These are phyloP conservation scores for Neolamprologus modestus DNA, from an alignment of 2,113 vertebrate genomes.

Conservation along the genomic window DNA sequence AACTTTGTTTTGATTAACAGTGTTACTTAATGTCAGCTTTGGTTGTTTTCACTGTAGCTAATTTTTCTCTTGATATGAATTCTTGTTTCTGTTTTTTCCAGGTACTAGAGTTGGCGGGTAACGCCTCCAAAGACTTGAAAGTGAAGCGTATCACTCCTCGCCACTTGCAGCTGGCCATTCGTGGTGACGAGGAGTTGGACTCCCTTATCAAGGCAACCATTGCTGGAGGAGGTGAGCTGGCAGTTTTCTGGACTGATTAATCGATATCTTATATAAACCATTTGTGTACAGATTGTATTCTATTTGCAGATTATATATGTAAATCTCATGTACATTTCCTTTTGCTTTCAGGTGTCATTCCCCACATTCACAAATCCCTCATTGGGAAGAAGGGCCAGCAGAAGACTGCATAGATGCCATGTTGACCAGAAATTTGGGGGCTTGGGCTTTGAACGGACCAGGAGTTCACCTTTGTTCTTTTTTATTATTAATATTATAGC, in stretches of 20 bases:
- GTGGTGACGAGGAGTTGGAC: slow-evolving; percentile 95
- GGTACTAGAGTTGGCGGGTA: slow-evolving; percentile 97
- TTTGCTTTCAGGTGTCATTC: slow-evolving; percentile 84
- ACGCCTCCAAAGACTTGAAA: slow-evolving; percentile 96
- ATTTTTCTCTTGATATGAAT: fast-evolving
- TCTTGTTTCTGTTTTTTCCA: slow-evolving; percentile 25
- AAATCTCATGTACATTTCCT: not conserved
- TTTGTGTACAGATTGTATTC: not conserved
- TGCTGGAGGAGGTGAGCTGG: slow-evolving; percentile 85
- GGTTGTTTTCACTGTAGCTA: not conserved
- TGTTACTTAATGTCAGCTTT: not conserved
- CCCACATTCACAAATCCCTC: slow-evolving; percentile 98
- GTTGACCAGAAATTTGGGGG: slow-evolving; percentile 48
- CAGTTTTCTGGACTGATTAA: not conserved
- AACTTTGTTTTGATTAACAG: not conserved
- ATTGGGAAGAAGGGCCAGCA: slow-evolving; percentile 99
- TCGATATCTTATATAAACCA: not conserved
- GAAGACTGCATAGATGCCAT: slow-evolving; percentile 85
- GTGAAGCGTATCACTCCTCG: slow-evolving; percentile 98
- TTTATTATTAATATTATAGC: slow-evolving; percentile 72
- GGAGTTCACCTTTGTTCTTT: slow-evolving; percentile 69
- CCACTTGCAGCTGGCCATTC: slow-evolving; percentile 95
- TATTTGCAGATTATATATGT: not conserved
- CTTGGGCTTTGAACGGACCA: slow-evolving; percentile 67
- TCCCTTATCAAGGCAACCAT: slow-evolving; percentile 99